Percentiles rank a stretch among this genome's conserved stretches.
phyloP scores from a whole-genome alignment of 2,113 vertebrate species.

The Corvus moneduloides region DNA sequence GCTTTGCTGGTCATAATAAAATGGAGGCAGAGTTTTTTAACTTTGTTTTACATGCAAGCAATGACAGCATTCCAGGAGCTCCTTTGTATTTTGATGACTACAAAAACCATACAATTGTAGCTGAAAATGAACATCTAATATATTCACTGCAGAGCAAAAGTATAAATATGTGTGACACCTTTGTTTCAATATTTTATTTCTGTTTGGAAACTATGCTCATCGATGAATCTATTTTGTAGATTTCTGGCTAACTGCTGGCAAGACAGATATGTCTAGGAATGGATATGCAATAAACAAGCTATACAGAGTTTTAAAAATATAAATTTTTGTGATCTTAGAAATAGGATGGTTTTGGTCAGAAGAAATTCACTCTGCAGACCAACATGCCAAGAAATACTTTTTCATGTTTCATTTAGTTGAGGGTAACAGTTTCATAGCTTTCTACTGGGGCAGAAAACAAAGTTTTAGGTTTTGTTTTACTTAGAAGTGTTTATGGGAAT shows the following conservation, averaged over 20 bases:
- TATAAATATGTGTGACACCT: background rate
- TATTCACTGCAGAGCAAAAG: background rate
- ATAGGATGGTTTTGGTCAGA: background rate
- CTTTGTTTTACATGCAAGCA: background rate
- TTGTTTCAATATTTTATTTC: slow-evolving; percentile 29
- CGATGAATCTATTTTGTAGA: slow-evolving; percentile 34
- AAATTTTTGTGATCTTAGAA: background rate
- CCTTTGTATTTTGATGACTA: background rate
- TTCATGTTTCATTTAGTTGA: background rate
- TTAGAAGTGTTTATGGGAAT: background rate
- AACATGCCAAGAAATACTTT: background rate
- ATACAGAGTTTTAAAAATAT: background rate
- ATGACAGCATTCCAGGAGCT: background rate
- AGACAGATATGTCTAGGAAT: slow-evolving; percentile 56
- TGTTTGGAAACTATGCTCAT: slow-evolving; percentile 22
- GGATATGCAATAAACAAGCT: slow-evolving; percentile 21
- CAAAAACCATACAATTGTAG: background rate
- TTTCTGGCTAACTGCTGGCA: slow-evolving; percentile 59
- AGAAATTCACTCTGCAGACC: background rate
- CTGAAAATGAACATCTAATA: background rate
- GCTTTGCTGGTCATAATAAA: background rate
- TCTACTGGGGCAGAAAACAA: background rate
- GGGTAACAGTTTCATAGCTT: background rate
- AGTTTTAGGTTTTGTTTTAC: background rate
- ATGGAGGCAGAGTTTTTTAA: background rate